Evolutionary conservation across 2,113 vertebrate species (phyloP).

Genomic region (Nannobrachium achirus): DNA sequence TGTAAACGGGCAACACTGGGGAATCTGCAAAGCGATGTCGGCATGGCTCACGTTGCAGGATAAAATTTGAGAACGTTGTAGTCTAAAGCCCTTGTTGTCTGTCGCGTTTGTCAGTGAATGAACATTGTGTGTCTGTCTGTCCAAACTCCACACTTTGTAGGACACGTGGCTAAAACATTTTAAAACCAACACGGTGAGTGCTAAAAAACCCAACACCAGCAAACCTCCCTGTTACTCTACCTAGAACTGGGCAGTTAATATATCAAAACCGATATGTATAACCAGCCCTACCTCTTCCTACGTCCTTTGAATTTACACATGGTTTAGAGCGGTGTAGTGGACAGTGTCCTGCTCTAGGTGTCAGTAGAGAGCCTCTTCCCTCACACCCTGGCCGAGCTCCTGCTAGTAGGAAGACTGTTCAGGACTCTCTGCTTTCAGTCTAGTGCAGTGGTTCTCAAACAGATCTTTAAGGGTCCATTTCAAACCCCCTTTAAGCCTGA

Average conservation of each 20-base stretch:
- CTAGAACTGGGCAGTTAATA: too few species aligned
- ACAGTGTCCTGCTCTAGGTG: neutral
- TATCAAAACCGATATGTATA: too few species aligned
- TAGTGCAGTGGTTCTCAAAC: too few species aligned
- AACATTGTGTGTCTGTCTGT: slow-evolving; percentile 38
- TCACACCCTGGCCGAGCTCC: neutral
- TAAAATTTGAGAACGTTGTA: too few species aligned
- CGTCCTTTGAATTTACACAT: too few species aligned
- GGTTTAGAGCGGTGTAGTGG: slow-evolving; percentile 10
- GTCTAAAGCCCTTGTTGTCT: too few species aligned
- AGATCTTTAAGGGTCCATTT: too few species aligned
- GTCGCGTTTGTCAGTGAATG: slow-evolving; percentile 12
- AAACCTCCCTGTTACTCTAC: slow-evolving; percentile 8
- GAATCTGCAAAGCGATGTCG: too few species aligned
- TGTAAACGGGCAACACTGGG: too few species aligned
- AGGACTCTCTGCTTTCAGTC: neutral
- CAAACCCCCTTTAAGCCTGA: too few species aligned
- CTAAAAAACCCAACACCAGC: neutral
- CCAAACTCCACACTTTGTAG: slow-evolving; percentile 65
- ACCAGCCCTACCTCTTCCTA: too few species aligned
- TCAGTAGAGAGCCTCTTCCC: neutral
- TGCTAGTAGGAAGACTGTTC: neutral
- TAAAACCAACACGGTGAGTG: slow-evolving; percentile 85
- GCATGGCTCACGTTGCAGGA: too few species aligned
- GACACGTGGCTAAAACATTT: slow-evolving; percentile 82